These are phyloP conservation scores for Drosophila silvestris DNA, from an alignment of 2,888 invertebrate species.

Conservation along the genomic window DNA sequence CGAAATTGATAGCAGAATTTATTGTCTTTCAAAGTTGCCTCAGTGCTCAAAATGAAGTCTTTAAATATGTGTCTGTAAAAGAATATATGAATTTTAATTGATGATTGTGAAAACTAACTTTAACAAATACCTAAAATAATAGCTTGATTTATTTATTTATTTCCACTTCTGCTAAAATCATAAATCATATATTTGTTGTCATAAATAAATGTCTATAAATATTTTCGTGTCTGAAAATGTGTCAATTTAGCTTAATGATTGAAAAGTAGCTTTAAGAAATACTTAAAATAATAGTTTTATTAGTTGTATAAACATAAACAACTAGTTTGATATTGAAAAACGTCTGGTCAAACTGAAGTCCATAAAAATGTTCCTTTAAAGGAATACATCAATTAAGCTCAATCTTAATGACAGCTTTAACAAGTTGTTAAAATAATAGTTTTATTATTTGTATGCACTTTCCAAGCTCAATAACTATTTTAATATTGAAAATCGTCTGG, in stretches of 20 bases:
- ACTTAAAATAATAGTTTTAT: neutral
- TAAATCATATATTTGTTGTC: neutral
- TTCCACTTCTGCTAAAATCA: neutral
- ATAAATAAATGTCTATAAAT: neutral
- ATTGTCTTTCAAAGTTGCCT: neutral
- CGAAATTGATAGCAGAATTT: neutral
- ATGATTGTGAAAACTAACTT: neutral
- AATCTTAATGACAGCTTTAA: neutral
- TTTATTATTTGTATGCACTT: neutral
- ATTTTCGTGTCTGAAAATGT: neutral
- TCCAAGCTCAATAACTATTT: neutral
- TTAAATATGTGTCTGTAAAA: neutral
- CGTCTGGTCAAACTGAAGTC: neutral
- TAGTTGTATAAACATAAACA: neutral
- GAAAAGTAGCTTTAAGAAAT: neutral
- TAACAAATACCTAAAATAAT: neutral
- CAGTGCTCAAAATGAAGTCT: neutral
- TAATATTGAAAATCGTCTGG: neutral
- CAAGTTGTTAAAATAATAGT: neutral
- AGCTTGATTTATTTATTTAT: neutral
- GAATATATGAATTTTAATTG: constrained; percentile 1
- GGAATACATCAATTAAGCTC: neutral
- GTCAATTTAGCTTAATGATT: constrained; percentile 4
- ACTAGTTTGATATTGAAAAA: neutral
- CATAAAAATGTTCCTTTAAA: constrained; percentile 3